Conservation (phyloP, 1,140 invertebrate species). For the Orius insidiosus region DNA sequence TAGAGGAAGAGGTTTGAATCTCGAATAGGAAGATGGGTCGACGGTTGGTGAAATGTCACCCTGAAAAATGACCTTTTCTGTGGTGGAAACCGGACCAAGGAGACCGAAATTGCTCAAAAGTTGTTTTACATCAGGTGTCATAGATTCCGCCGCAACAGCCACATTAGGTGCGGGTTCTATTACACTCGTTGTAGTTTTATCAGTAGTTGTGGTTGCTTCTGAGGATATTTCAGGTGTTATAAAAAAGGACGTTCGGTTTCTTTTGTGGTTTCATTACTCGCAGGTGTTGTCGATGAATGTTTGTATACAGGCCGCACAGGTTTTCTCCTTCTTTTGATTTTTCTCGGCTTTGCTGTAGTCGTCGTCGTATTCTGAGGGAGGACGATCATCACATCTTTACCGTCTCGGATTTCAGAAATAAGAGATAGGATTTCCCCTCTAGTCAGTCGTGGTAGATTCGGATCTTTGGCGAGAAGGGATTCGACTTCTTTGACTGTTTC, state of each 20-base stretch:
- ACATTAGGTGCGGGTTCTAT: not conserved
- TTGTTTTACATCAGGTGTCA: conserved; percentile 25
- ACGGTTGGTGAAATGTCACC: conserved; percentile 20
- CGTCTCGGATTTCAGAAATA: conserved; percentile 23
- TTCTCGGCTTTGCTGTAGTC: conserved; percentile 7
- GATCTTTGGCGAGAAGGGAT: conserved; percentile 32
- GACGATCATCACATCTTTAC: conserved; percentile 13
- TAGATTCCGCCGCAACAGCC: not conserved
- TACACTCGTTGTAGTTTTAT: too few species aligned
- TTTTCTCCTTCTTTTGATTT: conserved; percentile 7
- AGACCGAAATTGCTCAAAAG: conserved; percentile 28
- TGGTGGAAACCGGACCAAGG: conserved; percentile 12
- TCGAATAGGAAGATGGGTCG: conserved; percentile 30
- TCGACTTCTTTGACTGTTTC: conserved; percentile 27
- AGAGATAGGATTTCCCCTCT: conserved; percentile 38
- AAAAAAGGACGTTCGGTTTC: conserved; percentile 3
- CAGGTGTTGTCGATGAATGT: conserved; percentile 16
- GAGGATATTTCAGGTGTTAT: not conserved
- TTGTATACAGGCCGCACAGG: conserved; percentile 11
- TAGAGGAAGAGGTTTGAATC: conserved; percentile 38
- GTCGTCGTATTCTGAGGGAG: conserved; percentile 2
- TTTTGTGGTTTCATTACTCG: conserved; percentile 7
- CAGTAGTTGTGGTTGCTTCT: not conserved
- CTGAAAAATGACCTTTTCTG: not conserved
- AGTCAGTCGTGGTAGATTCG: conserved; percentile 34